Evolutionary conservation across 2,797 vertebrate genomes (phyloP), one percentile per base, ranked within the genome.

Genomic region (Geotria australis): DNA sequence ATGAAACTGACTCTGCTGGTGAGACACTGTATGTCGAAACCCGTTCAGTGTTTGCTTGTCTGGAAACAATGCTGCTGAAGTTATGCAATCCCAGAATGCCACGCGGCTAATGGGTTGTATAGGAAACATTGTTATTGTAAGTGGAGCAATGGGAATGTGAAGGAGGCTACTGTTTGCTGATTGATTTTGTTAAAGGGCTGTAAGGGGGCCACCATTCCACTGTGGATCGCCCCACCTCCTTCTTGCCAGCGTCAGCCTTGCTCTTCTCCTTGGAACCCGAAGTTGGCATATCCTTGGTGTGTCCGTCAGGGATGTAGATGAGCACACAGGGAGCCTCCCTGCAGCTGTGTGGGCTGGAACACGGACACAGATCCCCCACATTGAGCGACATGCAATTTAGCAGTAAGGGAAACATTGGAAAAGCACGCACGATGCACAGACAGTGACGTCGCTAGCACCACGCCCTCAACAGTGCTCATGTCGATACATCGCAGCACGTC

Each of bases 281-380:
- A 1, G 83, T 98, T 46, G 91, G 91, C 89, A 95, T 93, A 65
- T 98, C 91, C 66, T 96, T 98, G 48, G 80, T 84, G 64, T 98
- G 89, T 7, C 91, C 91, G 59, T 96, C 91, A 60, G 91, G 91
- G 62, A 96, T 85, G 64, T 83, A 88, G 65, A 98, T 71, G 65
- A 98, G 70, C 65, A 96, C 68, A 62, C 86, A 95, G 0, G 91
- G 88, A 49, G 88, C 79, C 51, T 94, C 88, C 73, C 75, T 84
- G 68, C 91, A 96, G 71, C 85, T 95, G 65, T 93, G 74, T 6
- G 85, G 86, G 61, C 89, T 95, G 48, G 7, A 68, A 57, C 56
- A 62, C 2, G n/a, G 65, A 61, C 63, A 9, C 55, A 1, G 38
- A 55, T 47, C 47, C 24, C 10, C 3, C 9, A 3, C 10, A 8